phyloP scores from a whole-genome alignment of 2,113 vertebrate genomes.

The Psittacus erithacus region DNA sequence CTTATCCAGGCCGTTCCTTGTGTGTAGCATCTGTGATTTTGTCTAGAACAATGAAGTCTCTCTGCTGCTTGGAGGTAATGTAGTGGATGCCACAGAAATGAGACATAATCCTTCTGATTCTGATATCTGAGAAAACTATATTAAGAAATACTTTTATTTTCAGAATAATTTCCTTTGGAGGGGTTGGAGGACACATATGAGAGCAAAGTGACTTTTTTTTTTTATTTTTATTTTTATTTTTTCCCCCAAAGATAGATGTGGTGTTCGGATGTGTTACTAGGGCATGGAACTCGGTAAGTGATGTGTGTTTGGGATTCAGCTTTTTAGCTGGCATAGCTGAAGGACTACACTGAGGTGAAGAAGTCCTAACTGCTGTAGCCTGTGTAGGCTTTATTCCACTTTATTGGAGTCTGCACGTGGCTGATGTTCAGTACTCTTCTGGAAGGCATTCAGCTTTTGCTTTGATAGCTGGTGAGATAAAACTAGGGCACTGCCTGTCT shows the following conservation, averaged over 20 bases:
- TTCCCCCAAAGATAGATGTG: neutral
- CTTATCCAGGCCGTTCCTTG: neutral
- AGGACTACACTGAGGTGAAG: neutral
- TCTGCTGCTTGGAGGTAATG: neutral
- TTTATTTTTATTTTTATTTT: neutral
- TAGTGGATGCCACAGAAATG: neutral
- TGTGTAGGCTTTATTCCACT: neutral
- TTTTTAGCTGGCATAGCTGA: neutral
- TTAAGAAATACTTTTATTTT: neutral
- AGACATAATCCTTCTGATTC: neutral
- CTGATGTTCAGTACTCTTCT: neutral
- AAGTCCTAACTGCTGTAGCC: neutral
- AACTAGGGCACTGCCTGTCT: neutral
- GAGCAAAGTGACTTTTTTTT: neutral
- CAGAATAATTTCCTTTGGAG: neutral
- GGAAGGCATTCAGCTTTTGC: neutral
- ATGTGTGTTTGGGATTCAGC: neutral
- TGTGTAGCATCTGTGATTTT: neutral
- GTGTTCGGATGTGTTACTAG: neutral
- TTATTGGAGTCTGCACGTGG: neutral
- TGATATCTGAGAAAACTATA: neutral
- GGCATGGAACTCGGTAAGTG: neutral
- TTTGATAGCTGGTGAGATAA: neutral
- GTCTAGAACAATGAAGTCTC: neutral
- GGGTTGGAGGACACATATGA: neutral